phyloP scores from a whole-genome alignment of 2,113 vertebrate genomes.

The Bubo bubo region DNA sequence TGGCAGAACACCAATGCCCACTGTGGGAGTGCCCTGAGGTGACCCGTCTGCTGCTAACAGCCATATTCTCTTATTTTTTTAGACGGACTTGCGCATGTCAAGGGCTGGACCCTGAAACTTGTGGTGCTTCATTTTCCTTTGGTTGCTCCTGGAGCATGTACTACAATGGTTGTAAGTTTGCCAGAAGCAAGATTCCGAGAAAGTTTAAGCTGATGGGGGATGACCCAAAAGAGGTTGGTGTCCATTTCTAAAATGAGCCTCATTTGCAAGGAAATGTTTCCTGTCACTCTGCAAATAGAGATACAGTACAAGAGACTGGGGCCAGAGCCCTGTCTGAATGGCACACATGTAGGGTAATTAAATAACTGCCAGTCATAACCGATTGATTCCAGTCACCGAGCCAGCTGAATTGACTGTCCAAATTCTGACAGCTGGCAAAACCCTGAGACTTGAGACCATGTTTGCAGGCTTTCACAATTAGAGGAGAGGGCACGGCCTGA shows the following conservation, averaged over 20 bases:
- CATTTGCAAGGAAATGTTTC: conserved; percentile 25
- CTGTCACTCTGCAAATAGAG: neutral
- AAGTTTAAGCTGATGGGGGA: conserved; percentile 95
- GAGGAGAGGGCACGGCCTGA: neutral
- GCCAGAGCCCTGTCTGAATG: neutral
- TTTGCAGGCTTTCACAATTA: conserved; percentile 26
- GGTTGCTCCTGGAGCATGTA: conserved; percentile 99
- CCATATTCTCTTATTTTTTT: conserved; percentile 30
- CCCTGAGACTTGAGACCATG: neutral
- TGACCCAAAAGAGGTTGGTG: conserved; percentile 91
- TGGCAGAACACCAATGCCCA: rapidly evolving
- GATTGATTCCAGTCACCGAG: conserved; percentile 35
- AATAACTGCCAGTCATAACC: conserved; percentile 28
- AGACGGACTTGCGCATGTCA: conserved; percentile 97
- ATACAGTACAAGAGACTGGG: neutral
- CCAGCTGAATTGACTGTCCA: conserved; percentile 23
- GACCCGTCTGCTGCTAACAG: neutral
- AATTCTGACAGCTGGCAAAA: conserved; percentile 52
- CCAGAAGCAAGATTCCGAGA: conserved; percentile 94
- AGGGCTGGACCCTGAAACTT: conserved; percentile 88
- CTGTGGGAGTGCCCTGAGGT: neutral
- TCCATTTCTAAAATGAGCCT: conserved; percentile 20
- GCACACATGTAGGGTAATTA: neutral
- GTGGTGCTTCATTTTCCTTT: conserved; percentile 97
- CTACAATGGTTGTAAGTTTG: conserved; percentile 99